Evolutionary conservation across 2,888 invertebrate genomes (phyloP).

Genomic region (Achlya flavicornis): DNA sequence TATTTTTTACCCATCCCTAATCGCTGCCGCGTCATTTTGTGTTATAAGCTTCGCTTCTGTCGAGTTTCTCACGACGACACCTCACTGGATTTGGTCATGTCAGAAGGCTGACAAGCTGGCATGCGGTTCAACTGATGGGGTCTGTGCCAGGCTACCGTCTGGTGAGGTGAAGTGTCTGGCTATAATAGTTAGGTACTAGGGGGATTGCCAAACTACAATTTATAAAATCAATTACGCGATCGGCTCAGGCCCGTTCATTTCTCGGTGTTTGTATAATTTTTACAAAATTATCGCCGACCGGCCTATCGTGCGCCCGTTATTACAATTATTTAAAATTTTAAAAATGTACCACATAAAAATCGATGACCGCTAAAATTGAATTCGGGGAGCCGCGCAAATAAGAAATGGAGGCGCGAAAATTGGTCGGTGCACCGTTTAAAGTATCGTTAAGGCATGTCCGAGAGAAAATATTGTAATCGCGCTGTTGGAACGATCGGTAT

Average conservation of each 20-base stretch:
- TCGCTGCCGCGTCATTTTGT: no score
- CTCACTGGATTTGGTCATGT: no score
- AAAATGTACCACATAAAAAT: slow-evolving; percentile 64
- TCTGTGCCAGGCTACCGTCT: no score
- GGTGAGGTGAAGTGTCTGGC: background rate
- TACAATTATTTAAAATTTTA: slow-evolving; percentile 73
- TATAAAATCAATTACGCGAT: slow-evolving; percentile 65
- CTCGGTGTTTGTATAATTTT: slow-evolving; percentile 65
- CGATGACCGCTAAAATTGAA: slow-evolving; percentile 81
- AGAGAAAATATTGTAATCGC: slow-evolving; percentile 77
- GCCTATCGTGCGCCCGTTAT: slow-evolving; percentile 65
- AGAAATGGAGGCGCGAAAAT: slow-evolving; percentile 79
- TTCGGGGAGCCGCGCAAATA: slow-evolving; percentile 77
- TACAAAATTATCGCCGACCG: slow-evolving; percentile 65
- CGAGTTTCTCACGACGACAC: no score
- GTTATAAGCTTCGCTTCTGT: no score
- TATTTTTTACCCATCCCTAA: no score
- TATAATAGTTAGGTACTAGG: no score
- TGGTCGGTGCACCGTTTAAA: slow-evolving; percentile 75
- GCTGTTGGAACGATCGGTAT: slow-evolving; percentile 43
- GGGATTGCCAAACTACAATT: slow-evolving; percentile 32
- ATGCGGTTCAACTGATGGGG: no score
- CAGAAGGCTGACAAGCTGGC: no score
- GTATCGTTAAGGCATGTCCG: slow-evolving; percentile 76
- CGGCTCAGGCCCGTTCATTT: slow-evolving; percentile 56